Conservation (phyloP, 2,888 invertebrate species). For the Hipparchia sbordonii region DNA sequence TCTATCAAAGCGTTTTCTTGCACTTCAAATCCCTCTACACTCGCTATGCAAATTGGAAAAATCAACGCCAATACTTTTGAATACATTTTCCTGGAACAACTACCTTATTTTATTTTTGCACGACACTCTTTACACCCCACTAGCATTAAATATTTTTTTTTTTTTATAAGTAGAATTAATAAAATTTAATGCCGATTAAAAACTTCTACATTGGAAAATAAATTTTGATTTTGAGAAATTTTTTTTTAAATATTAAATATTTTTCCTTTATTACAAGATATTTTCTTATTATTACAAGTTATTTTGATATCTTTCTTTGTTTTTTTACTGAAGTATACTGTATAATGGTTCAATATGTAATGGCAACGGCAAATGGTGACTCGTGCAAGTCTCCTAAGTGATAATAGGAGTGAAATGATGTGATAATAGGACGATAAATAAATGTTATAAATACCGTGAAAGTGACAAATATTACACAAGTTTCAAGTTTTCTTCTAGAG, state of each 20-base stretch:
- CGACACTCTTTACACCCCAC: not conserved
- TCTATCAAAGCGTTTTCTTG: constrained; percentile 51
- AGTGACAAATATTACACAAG: constrained; percentile 34
- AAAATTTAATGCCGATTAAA: not conserved
- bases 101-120: not conserved
- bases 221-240: not conserved
- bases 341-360: constrained; percentile 28
- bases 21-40: constrained; percentile 43
- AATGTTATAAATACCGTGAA: constrained; percentile 44
- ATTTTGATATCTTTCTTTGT: not conserved
- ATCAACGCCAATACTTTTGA: constrained; percentile 12
- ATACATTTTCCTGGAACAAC: constrained; percentile 18
- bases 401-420: constrained; percentile 13
- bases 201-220: too few relatives aligned
- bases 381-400: constrained; percentile 16
- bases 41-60: constrained; percentile 27
- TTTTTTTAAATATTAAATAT: not conserved
- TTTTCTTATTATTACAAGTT: not conserved
- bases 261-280: not conserved
- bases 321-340: constrained; percentile 26
- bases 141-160: not conserved
- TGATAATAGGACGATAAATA: constrained; percentile 46
- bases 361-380: constrained; percentile 25
- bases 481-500: constrained; percentile 33
- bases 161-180: not conserved